Evolutionary conservation across 2,888 invertebrate species (phyloP), one percentile per base, ranked within the genome.

Genomic region (Amiota minor): DNA sequence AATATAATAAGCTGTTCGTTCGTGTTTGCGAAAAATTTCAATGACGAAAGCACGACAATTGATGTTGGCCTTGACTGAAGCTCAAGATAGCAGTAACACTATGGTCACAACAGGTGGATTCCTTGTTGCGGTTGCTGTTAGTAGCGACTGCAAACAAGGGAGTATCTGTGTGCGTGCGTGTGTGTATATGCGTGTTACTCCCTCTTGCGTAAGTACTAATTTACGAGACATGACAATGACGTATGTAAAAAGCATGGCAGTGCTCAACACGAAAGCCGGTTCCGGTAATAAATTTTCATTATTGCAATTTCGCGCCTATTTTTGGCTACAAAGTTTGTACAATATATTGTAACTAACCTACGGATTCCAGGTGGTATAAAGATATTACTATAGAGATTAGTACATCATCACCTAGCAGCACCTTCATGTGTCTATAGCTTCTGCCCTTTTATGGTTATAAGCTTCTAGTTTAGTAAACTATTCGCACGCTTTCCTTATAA

Each of bases 41-140:
- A 78, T 86, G 86, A 87, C 87, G 83, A 86, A 86, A 83, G 86
- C 82, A 74, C 64, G 10, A 16, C 14, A 47, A 61, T 20, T 55
- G 16, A 50, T 9, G 23, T 35, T 72, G 83, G 76, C 86, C 83
- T 85, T 85, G 83, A 83, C 78, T 78, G 72, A 50, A 9, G 14
- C 12, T n/a, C 16, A 68, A 50, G 53, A 35, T 18, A 18, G 53
- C 50, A 68, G 4, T 14, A 68, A 10, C 35, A 35, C 35, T 72
- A 70, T 67, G 47, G 10, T 45, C 35, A 78, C 83, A 83, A 86
- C 83, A 83, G 83, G 83, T 83, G 85, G 78, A 72, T 80, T 74
- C 45, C 12, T 45, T 14, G 4, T 12, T 46, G 61, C 46, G 64
- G 10, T 9, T 12, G 47, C 20, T 20, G 47, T 18, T 47, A 49